Conservation (phyloP, 2,113 vertebrate species). For the Scophthalmus maximus region DNA sequence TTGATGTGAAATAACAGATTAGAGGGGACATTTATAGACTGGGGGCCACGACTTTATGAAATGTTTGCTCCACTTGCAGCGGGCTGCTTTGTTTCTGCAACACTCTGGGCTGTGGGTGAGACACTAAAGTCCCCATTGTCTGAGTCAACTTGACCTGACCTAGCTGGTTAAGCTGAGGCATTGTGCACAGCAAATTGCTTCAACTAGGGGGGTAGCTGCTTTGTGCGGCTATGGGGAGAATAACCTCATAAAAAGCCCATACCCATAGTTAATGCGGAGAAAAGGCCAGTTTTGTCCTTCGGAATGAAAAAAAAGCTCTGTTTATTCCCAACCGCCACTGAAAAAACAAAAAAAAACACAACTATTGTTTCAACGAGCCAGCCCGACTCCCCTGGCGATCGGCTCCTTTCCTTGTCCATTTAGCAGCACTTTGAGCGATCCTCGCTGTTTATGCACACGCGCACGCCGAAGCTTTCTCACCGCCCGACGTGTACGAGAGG, state of each 20-base stretch:
- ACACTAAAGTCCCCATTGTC: constrained; percentile 86
- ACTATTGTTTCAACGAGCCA: constrained; percentile 40
- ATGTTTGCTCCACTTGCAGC: constrained; percentile 78
- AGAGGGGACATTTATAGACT: constrained; percentile 76
- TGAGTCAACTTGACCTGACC: constrained; percentile 88
- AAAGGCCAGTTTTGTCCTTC: constrained; percentile 81
- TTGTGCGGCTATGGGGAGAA: constrained; percentile 82
- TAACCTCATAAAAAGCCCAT: constrained; percentile 82
- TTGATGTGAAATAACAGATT: constrained; percentile 66
- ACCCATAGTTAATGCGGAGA: constrained; percentile 80
- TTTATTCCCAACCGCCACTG: constrained; percentile 75
- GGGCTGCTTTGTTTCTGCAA: constrained; percentile 77
- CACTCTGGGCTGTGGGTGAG: constrained; percentile 80
- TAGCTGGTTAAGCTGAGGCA: constrained; percentile 87
- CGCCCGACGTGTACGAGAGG: neutral
- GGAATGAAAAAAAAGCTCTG: constrained; percentile 60
- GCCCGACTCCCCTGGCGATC: constrained; percentile 49
- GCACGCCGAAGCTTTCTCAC: constrained; percentile 45
- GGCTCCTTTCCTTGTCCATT: constrained; percentile 54
- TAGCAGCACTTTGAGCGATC: constrained; percentile 55
- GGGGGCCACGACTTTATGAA: constrained; percentile 75
- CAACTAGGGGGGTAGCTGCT: constrained; percentile 82
- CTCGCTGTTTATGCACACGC: constrained; percentile 36
- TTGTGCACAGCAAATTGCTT: constrained; percentile 86
- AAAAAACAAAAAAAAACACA: constrained; percentile 58